Evolutionary conservation across 2,888 invertebrate genomes (phyloP).

Genomic region (Kuschelorhynchus macadamiae): DNA sequence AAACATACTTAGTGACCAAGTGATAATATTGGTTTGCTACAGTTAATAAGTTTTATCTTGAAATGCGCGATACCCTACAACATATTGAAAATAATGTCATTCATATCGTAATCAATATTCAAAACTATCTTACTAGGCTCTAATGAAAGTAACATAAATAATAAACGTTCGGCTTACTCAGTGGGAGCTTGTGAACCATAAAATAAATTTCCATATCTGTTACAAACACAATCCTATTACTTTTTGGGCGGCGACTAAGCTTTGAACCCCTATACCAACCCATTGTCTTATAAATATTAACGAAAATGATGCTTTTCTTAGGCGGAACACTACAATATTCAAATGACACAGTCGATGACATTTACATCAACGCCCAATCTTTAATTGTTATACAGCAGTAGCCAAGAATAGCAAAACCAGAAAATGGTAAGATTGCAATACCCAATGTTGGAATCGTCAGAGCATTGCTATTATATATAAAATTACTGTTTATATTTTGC

Average conservation of each 20-base stretch:
- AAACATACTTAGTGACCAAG: no score
- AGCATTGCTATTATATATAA: no score
- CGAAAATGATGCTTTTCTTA: constrained; percentile 32
- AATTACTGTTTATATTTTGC: no score
- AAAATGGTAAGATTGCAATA: constrained; percentile 15
- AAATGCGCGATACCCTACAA: no score
- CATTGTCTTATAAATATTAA: constrained; percentile 41
- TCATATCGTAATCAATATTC: no score
- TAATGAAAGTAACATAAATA: no score
- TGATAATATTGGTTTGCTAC: no score
- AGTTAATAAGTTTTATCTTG: no score
- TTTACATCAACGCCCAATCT: constrained; percentile 34
- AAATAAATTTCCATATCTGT: constrained; percentile 13
- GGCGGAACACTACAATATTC: constrained; percentile 38
- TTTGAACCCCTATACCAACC: constrained; percentile 36
- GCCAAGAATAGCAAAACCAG: constrained; percentile 1
- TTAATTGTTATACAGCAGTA: constrained; percentile 31
- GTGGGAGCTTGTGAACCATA: not conserved
- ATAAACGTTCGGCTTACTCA: no score
- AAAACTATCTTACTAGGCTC: no score
- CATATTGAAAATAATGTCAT: no score
- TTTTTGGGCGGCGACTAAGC: constrained; percentile 25
- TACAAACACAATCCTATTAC: constrained; percentile 10
- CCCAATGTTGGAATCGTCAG: no score
- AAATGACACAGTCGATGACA: constrained; percentile 37